Evolutionary conservation across 2,113 vertebrate genomes (phyloP).

Genomic region (Lutjanus erythropterus): DNA sequence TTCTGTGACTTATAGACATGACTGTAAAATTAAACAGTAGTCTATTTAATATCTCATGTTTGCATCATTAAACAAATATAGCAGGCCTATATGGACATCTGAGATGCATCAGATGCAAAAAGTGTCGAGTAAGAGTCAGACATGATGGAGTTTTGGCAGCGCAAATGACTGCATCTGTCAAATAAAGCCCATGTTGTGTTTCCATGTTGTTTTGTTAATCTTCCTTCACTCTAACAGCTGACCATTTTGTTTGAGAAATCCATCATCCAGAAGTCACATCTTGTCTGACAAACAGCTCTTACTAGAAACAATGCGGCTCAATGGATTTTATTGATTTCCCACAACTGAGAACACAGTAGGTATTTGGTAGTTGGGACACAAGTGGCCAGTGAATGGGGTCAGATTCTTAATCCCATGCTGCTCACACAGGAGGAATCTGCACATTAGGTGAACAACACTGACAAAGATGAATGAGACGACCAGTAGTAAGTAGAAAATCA

Average conservation of each 20-base stretch:
- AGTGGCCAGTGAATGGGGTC: slow-evolving; percentile 49
- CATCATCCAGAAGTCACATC: slow-evolving; percentile 55
- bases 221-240: slow-evolving; percentile 16
- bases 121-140: not conserved
- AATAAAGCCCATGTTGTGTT: slow-evolving; percentile 22
- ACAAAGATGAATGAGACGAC: slow-evolving; percentile 25
- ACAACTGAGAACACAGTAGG: slow-evolving; percentile 54
- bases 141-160: slow-evolving; percentile 19
- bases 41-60: not conserved
- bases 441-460: slow-evolving; percentile 13
- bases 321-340: slow-evolving; percentile 75
- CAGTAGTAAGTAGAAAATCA: slow-evolving; percentile 2
- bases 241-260: slow-evolving; percentile 59
- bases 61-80: not conserved
- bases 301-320: slow-evolving; percentile 65
- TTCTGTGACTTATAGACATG: not conserved
- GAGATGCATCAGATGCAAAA: not conserved
- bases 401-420: slow-evolving; percentile 55
- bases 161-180: slow-evolving; percentile 33
- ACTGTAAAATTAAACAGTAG: too few species aligned
- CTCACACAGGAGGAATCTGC: slow-evolving; percentile 25
- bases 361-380: slow-evolving; percentile 46
- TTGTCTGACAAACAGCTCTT: slow-evolving; percentile 61
- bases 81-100: not conserved
- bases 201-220: slow-evolving; percentile 30